Base-by-base conservation (phyloP, 2,797 vertebrate genomes). In the Helarctos malayanus region DNA sequence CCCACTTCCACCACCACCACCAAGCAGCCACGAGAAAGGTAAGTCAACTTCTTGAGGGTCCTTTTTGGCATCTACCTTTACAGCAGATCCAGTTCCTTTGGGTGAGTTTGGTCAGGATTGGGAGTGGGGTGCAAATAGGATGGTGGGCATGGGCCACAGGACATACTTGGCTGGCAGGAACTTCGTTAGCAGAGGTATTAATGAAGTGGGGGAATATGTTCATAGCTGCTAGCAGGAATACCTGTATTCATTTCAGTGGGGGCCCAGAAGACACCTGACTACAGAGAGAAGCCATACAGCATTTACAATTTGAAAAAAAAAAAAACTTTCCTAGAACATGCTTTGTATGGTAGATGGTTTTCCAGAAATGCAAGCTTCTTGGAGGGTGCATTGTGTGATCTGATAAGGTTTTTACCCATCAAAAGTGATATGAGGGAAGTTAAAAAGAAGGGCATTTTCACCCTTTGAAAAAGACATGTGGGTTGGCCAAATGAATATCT, bases 11-110 rank as follows among this genome's bases (percentile, higher is more conserved):
- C 93, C 98, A 2, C 86, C 86, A n/a, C 91, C 78, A 4, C 57
- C 96, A 85, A 96, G 98, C 97, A 97, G 73, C 98, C 98, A 93
- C 27, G 99, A 99, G 98, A 99, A 99, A 99, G 99, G 99, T 99
- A 98, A 97, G 99, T 88, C 4, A 29, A 45, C 47, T 65, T 94
- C 73, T n/a, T 54, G 23, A 13, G 29, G 45, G 12, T 41, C 38
- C n/a, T 94, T 89, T 68, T 14, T 75, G 54, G 3, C 14, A 14
- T 73, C 71, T 84, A 54, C 38, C 38, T 90, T 84, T 88, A 38
- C 2, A 85, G 83, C 56, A 83, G 13, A 82, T 45, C 49, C 21
- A 8, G 15, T 73, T 95, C n/a, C 56, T 90, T 75, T 75, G 63
- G 15, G 73, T 73, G 56, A 86, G 32, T 93, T 73, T 35, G 52